Base-by-base conservation (phyloP, 2,888 invertebrate genomes). In the Acanthopleura granulata region DNA sequence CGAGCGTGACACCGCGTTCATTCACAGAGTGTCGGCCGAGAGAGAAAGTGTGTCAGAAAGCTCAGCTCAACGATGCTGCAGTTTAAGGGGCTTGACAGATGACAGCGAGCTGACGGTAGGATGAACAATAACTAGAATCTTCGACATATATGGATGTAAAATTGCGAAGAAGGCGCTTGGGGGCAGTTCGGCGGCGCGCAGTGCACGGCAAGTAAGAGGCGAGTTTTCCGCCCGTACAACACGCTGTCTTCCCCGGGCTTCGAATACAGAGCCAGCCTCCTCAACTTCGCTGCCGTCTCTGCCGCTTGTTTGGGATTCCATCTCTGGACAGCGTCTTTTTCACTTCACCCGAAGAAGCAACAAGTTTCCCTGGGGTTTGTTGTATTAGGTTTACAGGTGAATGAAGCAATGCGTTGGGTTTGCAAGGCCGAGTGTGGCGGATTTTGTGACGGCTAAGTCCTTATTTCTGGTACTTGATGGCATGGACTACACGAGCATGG, bases 401-500 rank as follows among this genome's bases (percentile, higher is more conserved):
- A 40, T 40, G 40, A 40, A 40, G 40, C 40, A 40, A 40, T 40
- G 40, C 40, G 40, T 6, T 3, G 9, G 40, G 9, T 40, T 40
- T 9, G 40, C 40, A 40, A 40, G 40, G 40, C 40, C 40, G 40
- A 40, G 40, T 40, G 3, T 40, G 40, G 40, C 40, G 40, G 40
- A 40, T 40, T 40, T 40, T 40, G 40, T 40, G 9, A 40, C 40
- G 40, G 40, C 40, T 40, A 40, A 40, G 40, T 40, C 40, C 40
- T 3, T 40, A 40, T 40, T 40, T 40, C 40, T 40, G 40, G 40
- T 22, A 27, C 66, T 66, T 66, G 66, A 66, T 66, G 66, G 66
- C 66, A 66, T 27, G 29, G 15, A 66, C 27, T 22, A 57, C 12
- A 40, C 40, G 40, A 57, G 22, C 57, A 57, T 9, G 57, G 22